A percentile compares a stretch with the other conserved stretches of the same genome.
phyloP scores from a whole-genome alignment of 2,797 vertebrate species.

The Melanotaenia boesemani region DNA sequence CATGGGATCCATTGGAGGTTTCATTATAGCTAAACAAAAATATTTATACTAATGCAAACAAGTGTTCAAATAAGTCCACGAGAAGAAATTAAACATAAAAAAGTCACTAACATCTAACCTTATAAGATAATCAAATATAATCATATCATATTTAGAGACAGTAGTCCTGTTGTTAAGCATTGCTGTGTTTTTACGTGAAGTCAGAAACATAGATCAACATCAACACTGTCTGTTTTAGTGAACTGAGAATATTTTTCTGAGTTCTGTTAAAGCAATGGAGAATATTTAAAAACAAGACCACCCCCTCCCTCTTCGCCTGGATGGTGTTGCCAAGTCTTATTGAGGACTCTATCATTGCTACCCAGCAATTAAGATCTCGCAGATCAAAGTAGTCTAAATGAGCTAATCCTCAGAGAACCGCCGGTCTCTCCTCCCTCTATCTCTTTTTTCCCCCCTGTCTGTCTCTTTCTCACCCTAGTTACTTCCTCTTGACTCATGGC shows the following conservation, averaged over 20 bases:
- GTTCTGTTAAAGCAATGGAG: conserved; percentile 12
- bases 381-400: conserved; percentile 80
- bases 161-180: too few species aligned
- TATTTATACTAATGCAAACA: too few species aligned
- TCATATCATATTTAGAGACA: background rate
- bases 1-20: background rate
- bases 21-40: too few species aligned
- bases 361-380: conserved; percentile 80
- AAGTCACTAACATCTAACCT: too few species aligned
- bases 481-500: conserved; percentile 70
- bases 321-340: conserved; percentile 54
- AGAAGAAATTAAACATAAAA: too few species aligned
- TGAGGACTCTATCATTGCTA: conserved; percentile 74
- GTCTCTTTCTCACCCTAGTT: conserved; percentile 51
- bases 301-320: conserved; percentile 31
- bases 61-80: too few species aligned
- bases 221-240: background rate
- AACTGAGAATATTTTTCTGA: conserved; percentile 14
- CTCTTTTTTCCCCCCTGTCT: conserved; percentile 23
- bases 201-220: background rate
- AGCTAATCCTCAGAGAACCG: conserved; percentile 75
- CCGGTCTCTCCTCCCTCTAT: conserved; percentile 49
- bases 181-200: background rate
- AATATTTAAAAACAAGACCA: conserved; percentile 35
- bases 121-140: background rate